These are phyloP conservation scores for Ostrea denselamellosa DNA, from an alignment of 1,140 invertebrate species.

Conservation along the genomic window DNA sequence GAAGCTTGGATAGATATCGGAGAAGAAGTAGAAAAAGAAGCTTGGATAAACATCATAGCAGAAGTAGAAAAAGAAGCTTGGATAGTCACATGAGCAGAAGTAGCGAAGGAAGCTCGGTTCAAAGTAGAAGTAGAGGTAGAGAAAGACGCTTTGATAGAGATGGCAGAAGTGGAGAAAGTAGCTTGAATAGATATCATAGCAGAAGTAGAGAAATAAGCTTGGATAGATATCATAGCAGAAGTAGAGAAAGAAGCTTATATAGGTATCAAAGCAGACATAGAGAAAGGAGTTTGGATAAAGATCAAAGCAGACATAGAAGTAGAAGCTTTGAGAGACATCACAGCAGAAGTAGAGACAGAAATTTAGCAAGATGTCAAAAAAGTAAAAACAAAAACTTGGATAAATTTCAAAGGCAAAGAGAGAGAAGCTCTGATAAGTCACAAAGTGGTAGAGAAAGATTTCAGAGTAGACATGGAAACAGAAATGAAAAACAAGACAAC, in stretches of 20 bases:
- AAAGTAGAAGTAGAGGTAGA: background rate
- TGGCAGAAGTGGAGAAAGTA: background rate
- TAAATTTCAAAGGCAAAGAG: background rate
- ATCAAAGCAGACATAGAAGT: background rate
- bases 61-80: background rate
- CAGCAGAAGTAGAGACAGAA: background rate
- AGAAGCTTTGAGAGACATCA: background rate
- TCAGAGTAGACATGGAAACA: background rate
- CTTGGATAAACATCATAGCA: background rate
- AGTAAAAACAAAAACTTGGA: background rate
- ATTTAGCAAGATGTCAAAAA: background rate
- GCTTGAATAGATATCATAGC: background rate
- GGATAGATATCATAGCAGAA: background rate
- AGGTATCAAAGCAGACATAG: background rate
- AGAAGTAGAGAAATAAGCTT: conserved; percentile 1
- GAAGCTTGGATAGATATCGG: background rate
- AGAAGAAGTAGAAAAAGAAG: conserved; percentile 25
- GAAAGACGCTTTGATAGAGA: too few species aligned
- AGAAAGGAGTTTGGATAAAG: background rate
- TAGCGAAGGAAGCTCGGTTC: background rate
- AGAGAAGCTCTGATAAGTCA: background rate
- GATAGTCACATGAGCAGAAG: background rate
- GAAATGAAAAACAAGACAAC: background rate
- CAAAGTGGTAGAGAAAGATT: background rate
- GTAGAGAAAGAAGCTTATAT: conserved; percentile 7